Evolutionary conservation across 2,797 vertebrate species (phyloP).

Genomic region (Sebastes trivittatus): DNA sequence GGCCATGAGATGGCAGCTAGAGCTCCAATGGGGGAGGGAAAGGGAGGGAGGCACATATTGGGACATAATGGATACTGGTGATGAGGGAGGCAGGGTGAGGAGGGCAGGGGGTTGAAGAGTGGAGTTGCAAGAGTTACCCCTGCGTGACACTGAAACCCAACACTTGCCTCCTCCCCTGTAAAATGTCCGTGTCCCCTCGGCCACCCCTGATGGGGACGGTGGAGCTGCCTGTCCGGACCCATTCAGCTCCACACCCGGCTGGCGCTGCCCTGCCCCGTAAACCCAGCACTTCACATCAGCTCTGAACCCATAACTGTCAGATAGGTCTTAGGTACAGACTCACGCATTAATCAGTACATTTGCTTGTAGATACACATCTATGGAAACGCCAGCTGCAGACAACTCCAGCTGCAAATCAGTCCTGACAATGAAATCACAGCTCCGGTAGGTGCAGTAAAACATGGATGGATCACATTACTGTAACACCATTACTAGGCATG

Average conservation of each 20-base stretch:
- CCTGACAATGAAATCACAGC: slow-evolving; percentile 57
- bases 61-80: slow-evolving; percentile 61
- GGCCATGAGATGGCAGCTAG: slow-evolving; percentile 50
- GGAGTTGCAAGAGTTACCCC: slow-evolving; percentile 59
- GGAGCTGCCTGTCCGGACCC: slow-evolving; percentile 26
- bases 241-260: slow-evolving; percentile 40
- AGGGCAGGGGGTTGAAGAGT: slow-evolving; percentile 42
- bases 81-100: slow-evolving; percentile 52
- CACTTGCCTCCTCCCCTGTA: slow-evolving; percentile 59
- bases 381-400: slow-evolving; percentile 27
- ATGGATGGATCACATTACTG: slow-evolving; percentile 35
- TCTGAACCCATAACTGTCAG: slow-evolving; percentile 74
- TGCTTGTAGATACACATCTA: slow-evolving; percentile 26
- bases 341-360: slow-evolving; percentile 59
- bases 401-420: slow-evolving; percentile 25
- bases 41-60: slow-evolving; percentile 31
- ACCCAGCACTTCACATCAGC: slow-evolving; percentile 51
- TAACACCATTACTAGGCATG: slow-evolving; percentile 22
- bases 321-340: slow-evolving; percentile 27
- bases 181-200: slow-evolving; percentile 60
- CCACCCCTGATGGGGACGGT: slow-evolving; percentile 61
- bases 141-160: slow-evolving; percentile 77
- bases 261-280: slow-evolving; percentile 46
- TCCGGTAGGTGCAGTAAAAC: slow-evolving; percentile 55
- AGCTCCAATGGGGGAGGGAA: slow-evolving; percentile 24